These are phyloP conservation scores for Corythornis madagascariensis DNA, from an alignment of 2,113 vertebrate species.

Conservation along the genomic window DNA sequence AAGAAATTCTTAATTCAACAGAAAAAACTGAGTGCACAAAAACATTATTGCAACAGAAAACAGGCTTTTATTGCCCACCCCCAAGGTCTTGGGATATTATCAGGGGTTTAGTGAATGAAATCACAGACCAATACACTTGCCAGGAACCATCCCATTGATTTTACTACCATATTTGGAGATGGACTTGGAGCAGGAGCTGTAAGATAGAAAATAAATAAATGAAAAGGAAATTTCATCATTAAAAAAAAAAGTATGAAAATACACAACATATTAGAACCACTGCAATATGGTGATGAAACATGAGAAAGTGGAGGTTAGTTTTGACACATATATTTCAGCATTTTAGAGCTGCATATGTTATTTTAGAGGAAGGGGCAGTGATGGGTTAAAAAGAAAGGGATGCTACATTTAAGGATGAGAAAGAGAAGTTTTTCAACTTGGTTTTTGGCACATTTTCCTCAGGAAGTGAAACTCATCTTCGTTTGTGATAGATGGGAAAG, in stretches of 20 bases:
- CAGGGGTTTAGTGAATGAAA: neutral
- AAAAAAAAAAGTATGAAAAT: neutral
- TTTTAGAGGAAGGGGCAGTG: neutral
- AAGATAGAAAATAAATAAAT: neutral
- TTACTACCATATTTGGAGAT: neutral
- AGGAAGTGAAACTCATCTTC: neutral
- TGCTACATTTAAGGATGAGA: neutral
- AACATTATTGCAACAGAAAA: slow-evolving; percentile 1
- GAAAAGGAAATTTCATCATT: neutral
- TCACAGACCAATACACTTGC: slow-evolving; percentile 1
- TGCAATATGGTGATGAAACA: neutral
- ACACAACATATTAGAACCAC: neutral
- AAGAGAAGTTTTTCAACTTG: neutral
- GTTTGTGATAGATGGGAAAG: neutral
- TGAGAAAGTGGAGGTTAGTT: neutral
- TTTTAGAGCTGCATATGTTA: neutral
- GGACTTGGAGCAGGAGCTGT: neutral
- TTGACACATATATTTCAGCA: neutral
- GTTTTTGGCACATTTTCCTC: neutral
- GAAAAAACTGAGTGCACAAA: slow-evolving; percentile 35
- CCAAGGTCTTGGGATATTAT: neutral
- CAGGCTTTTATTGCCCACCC: slow-evolving; percentile 20
- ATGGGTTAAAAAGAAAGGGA: neutral
- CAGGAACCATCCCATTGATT: neutral
- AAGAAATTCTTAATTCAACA: slow-evolving; percentile 42